These are phyloP conservation scores for Yponomeuta sedellus DNA, from an alignment of 2,888 invertebrate species.

Conservation along the genomic window DNA sequence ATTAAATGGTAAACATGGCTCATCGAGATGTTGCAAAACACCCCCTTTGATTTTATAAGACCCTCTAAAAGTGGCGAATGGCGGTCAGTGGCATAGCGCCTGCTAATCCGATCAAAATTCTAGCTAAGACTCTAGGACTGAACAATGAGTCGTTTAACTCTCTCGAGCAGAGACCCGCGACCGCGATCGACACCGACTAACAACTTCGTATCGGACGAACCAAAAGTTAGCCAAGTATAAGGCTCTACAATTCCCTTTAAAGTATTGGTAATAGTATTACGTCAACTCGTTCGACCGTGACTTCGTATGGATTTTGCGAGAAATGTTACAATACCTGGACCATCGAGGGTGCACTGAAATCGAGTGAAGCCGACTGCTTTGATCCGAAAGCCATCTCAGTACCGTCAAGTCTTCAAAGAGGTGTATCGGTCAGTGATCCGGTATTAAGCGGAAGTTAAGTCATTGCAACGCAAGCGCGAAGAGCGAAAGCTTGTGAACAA, in stretches of 20 bases:
- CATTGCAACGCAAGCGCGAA: not conserved
- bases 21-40: not conserved
- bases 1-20: not conserved
- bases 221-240: conserved; percentile 24
- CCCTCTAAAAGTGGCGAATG: not conserved
- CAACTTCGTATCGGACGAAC: conserved; percentile 39
- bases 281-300: not conserved
- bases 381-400: not conserved
- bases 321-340: not conserved
- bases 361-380: not conserved
- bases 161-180: conserved; percentile 12
- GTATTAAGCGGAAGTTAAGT: not conserved
- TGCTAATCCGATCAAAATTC: conserved; percentile 39
- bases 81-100: conserved; percentile 19
- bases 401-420: not conserved
- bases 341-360: not conserved
- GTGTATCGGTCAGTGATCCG: not conserved
- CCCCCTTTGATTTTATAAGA: not conserved
- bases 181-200: conserved; percentile 26
- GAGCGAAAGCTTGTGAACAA: not conserved
- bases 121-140: conserved; percentile 35
- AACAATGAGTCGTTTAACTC: conserved; percentile 20
- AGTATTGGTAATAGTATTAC: conserved; percentile 13
- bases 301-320: conserved; percentile 5
- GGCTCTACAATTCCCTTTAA: conserved; percentile 13